phyloP scores from a whole-genome alignment of 2,113 vertebrate species.

The Oceanites oceanicus region DNA sequence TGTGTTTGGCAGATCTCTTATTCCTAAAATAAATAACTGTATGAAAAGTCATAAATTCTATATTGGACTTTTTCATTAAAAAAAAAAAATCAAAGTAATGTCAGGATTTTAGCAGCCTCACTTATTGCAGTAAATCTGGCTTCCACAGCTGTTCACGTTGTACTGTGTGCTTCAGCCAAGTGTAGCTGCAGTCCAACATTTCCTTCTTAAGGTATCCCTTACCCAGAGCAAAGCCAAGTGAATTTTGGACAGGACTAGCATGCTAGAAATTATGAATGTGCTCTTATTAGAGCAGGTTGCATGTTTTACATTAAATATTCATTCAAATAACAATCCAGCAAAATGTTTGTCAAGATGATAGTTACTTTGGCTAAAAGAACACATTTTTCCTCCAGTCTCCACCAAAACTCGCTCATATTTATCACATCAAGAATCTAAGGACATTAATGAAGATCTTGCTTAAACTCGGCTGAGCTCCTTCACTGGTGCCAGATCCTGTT shows the following conservation, averaged over 20 bases:
- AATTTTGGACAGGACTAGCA: conserved; percentile 30
- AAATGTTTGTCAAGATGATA: conserved; percentile 51
- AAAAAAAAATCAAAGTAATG: conserved; percentile 56
- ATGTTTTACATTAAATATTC: conserved; percentile 67
- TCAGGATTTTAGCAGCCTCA: conserved; percentile 56
- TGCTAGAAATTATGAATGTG: conserved; percentile 67
- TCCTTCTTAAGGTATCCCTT: conserved; percentile 62
- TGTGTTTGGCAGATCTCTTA: conserved; percentile 64
- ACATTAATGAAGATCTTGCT: conserved; percentile 41
- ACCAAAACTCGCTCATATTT: background rate
- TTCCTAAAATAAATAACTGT: conserved; percentile 69
- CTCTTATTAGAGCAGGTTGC: conserved; percentile 68
- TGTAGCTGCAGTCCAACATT: conserved; percentile 55
- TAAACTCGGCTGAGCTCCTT: conserved; percentile 11
- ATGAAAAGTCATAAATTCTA: conserved; percentile 66
- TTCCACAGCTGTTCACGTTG: conserved; percentile 66
- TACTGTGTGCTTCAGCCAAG: conserved; percentile 55
- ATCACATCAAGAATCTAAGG: background rate
- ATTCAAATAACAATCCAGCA: conserved; percentile 50
- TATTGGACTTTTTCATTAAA: conserved; percentile 62
- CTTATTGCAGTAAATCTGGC: conserved; percentile 57
- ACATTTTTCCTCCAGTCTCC: conserved; percentile 35
- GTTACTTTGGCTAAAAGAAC: conserved; percentile 48
- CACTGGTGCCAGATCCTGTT: conserved; percentile 46
- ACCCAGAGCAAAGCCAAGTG: conserved; percentile 51